phyloP scores from a whole-genome alignment of 2,113 vertebrate species.

The Rhynchopsitta pachyrhyncha region DNA sequence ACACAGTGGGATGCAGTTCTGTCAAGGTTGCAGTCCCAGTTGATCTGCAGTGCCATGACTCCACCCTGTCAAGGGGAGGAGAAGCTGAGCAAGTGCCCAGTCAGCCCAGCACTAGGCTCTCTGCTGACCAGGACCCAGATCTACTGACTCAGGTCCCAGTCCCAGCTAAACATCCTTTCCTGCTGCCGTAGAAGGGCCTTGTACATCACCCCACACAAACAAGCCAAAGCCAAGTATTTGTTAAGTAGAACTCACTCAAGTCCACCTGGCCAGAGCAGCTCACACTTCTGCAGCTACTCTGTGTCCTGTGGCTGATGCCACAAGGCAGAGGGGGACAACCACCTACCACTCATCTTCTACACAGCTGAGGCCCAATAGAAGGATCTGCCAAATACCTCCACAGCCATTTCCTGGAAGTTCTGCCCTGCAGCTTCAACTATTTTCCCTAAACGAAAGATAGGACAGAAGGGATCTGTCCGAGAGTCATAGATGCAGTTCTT shows the following conservation, averaged over 20 bases:
- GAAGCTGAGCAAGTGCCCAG: background rate
- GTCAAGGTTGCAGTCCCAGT: constrained; percentile 86
- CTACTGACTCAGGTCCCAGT: background rate
- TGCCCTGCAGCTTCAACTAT: constrained; percentile 80
- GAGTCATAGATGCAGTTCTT: constrained; percentile 78
- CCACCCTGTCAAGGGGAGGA: constrained; percentile 75
- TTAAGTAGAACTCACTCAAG: background rate
- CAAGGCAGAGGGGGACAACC: background rate
- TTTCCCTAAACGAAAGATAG: constrained; percentile 84
- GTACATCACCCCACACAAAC: background rate
- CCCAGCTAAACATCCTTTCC: background rate
- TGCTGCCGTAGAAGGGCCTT: background rate
- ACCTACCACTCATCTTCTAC: background rate
- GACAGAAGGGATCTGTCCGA: constrained; percentile 83
- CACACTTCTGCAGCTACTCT: background rate
- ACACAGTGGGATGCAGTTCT: constrained; percentile 70
- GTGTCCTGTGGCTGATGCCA: background rate
- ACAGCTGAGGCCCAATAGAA: background rate
- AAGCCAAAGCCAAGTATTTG: background rate
- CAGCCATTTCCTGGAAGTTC: constrained; percentile 85
- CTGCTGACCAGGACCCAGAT: background rate
- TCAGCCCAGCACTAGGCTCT: background rate
- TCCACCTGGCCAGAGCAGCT: background rate
- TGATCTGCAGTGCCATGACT: constrained; percentile 83
- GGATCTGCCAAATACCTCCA: constrained; percentile 71